Evolutionary conservation across 2,888 invertebrate genomes (phyloP), one percentile per base, ranked within the genome.

Genomic region (Sarcophaga carnaria): DNA sequence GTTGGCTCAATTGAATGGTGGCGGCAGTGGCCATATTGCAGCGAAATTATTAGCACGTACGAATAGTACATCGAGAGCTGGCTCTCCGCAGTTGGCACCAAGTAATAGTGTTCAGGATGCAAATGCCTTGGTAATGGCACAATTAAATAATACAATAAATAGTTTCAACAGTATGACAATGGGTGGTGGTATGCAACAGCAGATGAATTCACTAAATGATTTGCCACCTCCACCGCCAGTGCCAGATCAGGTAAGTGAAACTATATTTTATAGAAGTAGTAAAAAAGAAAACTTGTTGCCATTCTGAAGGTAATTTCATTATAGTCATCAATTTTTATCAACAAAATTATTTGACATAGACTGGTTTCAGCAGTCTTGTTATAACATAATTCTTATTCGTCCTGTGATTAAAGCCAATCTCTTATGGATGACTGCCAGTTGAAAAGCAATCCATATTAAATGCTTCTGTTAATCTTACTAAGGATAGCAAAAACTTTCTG

Each of bases 151-250:
- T 86, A 93, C 93, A 75, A 94, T 93, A 59, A 93, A 92, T 85
- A 93, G 90, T 89, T 92, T 94, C 87, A 93, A 92, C 83, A 91
- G 85, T 60, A 90, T 90, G 75, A 92, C 90, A 86, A 80, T 90
- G 88, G 89, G 87, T 54, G 89, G 89, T 70, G 90, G 87, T 47
- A 90, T 90, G 86, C 89, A 89, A 72, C 90, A 92, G 85, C 93
- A 93, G 87, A 85, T 93, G 87, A 93, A 93, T 88, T 94, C 94
- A 60, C 91, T 94, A 5, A 95, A 94, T 90, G 95, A 96, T 91
- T 94, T 96, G 89, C 95, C 96, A 54, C 96, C 96, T 64, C 95
- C 96, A 20, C 95, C 96, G 0, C 95, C 96, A 17, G 95, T 95
- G 83, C 95, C 95, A 63, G 95, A 94, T 93, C 95, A 94, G 92